Conservation (phyloP, 2,113 vertebrate genomes). For the Probosciger aterrimus region DNA sequence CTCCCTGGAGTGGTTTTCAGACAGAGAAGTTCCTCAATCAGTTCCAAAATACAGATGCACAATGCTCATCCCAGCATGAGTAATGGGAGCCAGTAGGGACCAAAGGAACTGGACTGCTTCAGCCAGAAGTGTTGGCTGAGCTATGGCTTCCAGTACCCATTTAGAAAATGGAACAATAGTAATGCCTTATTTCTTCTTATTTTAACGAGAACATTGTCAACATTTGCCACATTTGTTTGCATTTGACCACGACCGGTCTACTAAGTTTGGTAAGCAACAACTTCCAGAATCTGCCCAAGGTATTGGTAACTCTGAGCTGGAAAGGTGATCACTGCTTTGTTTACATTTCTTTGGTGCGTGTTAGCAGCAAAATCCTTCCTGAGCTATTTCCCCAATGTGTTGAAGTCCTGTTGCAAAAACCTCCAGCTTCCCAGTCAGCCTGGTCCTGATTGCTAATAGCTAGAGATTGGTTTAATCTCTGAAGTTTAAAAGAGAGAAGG, state of each 20-base stretch:
- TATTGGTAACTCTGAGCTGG: neutral
- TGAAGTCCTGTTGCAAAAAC: neutral
- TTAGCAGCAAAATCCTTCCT: neutral
- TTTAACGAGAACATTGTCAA: neutral
- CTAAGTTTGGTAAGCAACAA: neutral
- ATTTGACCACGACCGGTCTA: neutral
- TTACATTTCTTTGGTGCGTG: neutral
- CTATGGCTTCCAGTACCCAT: neutral
- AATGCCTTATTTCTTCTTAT: neutral
- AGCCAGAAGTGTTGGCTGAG: neutral
- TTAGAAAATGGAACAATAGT: neutral
- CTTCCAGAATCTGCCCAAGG: neutral
- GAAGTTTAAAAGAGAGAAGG: neutral
- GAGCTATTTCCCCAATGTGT: neutral
- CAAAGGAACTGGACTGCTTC: neutral
- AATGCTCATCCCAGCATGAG: slow-evolving; percentile 19
- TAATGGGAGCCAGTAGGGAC: neutral
- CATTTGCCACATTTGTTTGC: neutral
- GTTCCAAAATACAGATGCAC: slow-evolving; percentile 36
- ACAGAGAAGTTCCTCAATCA: neutral
- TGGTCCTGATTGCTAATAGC: neutral
- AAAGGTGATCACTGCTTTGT: neutral
- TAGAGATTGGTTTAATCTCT: neutral
- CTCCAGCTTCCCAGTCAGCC: neutral
- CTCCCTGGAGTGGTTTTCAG: slow-evolving; percentile 23